A percentile compares a stretch with the other conserved stretches of the same genome.
These are phyloP conservation scores for Hyles vespertilio DNA, from an alignment of 1,140 invertebrate genomes.

Conservation along the genomic window DNA sequence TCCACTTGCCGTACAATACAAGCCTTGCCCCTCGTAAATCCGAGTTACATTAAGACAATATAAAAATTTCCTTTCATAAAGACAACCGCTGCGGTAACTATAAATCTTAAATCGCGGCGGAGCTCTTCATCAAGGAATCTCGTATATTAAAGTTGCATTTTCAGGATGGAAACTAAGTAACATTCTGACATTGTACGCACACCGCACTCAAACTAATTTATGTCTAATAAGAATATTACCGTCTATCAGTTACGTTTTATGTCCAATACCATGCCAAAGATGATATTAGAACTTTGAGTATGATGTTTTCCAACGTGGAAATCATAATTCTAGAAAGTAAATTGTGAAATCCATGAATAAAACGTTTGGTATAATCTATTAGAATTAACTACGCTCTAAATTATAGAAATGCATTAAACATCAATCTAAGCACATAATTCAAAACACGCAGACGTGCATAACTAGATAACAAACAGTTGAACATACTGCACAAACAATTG, in stretches of 20 bases:
- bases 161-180: constrained; percentile 31
- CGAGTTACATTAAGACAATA: constrained; percentile 1
- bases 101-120: constrained; percentile 2
- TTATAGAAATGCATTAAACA: too few species aligned
- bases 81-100: constrained; percentile 2
- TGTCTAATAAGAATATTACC: constrained; percentile 53
- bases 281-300: constrained; percentile 15
- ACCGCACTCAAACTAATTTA: constrained; percentile 46
- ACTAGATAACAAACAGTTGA: too few species aligned
- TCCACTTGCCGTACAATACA: too few species aligned
- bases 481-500: constrained; percentile 8
- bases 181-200: constrained; percentile 28
- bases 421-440: too few species aligned
- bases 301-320: too few species aligned
- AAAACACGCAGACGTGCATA: too few species aligned
- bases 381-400: too few species aligned
- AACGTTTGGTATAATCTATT: too few species aligned
- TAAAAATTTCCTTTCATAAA: not conserved
- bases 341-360: too few species aligned
- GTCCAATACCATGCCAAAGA: constrained; percentile 25
- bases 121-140: constrained; percentile 4
- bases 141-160: constrained; percentile 16
- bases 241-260: constrained; percentile 49
- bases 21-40: too few species aligned
- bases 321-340: too few species aligned